Evolutionary conservation across 2,113 vertebrate genomes (phyloP).

Genomic region (Chunga burmeisteri): DNA sequence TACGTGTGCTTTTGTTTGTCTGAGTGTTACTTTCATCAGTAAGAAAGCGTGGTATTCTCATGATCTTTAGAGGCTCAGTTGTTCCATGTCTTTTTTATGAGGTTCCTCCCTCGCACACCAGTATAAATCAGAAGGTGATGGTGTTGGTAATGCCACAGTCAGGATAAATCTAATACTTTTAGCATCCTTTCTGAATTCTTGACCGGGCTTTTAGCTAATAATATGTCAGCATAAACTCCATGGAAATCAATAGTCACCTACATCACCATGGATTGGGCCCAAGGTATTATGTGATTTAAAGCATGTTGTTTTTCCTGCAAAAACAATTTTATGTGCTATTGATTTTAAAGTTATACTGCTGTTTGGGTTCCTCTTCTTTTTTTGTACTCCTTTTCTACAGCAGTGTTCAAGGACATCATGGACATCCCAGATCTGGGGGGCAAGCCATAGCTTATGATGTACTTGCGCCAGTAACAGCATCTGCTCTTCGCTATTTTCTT

Average conservation of each 20-base stretch:
- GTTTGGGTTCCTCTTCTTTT: neutral
- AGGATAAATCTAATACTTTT: neutral
- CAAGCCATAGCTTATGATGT: neutral
- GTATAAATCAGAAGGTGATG: neutral
- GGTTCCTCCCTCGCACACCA: neutral
- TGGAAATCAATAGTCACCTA: neutral
- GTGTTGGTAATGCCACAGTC: neutral
- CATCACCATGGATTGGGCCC: neutral
- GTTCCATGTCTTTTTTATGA: neutral
- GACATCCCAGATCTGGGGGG: neutral
- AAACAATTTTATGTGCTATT: slow-evolving; percentile 7
- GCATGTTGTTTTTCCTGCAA: slow-evolving; percentile 17
- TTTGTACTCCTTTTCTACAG: neutral
- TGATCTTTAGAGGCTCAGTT: neutral
- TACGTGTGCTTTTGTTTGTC: neutral
- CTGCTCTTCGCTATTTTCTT: slow-evolving; percentile 48
- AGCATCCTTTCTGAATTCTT: slow-evolving; percentile 2
- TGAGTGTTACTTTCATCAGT: neutral
- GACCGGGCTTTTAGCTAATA: slow-evolving; percentile 31
- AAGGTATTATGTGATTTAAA: slow-evolving; percentile 39
- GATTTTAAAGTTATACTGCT: slow-evolving; percentile 27
- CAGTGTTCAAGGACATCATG: neutral
- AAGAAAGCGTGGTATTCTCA: neutral
- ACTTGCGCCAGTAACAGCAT: neutral
- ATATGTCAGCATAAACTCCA: neutral